These are phyloP conservation scores for Drosophila rubida DNA, from an alignment of 2,888 invertebrate genomes.

Conservation along the genomic window DNA sequence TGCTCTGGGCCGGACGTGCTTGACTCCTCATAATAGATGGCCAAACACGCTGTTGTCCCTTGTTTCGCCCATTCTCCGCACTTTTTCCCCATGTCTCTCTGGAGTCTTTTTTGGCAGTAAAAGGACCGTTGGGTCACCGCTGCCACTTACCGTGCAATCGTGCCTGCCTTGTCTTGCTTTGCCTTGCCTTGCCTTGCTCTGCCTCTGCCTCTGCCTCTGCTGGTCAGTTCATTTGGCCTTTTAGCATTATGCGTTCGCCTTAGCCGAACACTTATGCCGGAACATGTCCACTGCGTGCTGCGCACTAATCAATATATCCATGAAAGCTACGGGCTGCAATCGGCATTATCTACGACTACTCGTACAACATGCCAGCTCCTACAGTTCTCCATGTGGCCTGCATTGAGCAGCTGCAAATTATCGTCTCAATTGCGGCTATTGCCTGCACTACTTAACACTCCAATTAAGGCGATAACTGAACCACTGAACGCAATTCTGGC, in stretches of 20 bases:
- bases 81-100: constrained; percentile 23
- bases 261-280: constrained; percentile 18
- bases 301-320: constrained; percentile 45
- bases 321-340: constrained; percentile 23
- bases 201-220: neutral
- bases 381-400: neutral
- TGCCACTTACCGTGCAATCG: constrained; percentile 43
- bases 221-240: constrained; percentile 1
- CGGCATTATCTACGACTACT: neutral
- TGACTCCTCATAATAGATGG: constrained; percentile 59
- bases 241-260: constrained; percentile 17
- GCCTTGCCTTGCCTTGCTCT: neutral
- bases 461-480: neutral
- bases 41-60: constrained; percentile 43
- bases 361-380: neutral
- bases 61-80: constrained; percentile 15
- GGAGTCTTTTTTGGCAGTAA: constrained; percentile 52
- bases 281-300: constrained; percentile 22
- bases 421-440: constrained; percentile 1
- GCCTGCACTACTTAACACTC: neutral
- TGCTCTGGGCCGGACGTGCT: constrained; percentile 52
- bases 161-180: neutral
- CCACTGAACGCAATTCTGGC: too few relatives aligned
- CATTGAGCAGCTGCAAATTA: constrained; percentile 11
- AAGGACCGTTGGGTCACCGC: constrained; percentile 43